phyloP scores from a whole-genome alignment of 2,888 invertebrate genomes.

The Drosophila colorata region DNA sequence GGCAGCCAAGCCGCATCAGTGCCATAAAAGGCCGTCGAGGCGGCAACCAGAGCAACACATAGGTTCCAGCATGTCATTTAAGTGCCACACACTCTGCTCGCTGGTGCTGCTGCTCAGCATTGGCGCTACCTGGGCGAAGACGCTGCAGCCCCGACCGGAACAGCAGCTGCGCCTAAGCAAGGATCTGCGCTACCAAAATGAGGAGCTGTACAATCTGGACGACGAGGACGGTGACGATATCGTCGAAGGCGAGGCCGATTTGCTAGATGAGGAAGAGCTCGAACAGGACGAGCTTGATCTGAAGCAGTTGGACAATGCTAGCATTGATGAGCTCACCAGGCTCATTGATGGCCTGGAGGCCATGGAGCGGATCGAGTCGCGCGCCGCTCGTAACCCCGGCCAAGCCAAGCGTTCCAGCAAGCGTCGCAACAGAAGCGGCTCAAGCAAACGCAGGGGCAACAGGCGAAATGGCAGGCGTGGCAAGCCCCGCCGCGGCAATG shows the following conservation, averaged over 20 bases:
- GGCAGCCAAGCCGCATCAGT: slow-evolving; percentile 1
- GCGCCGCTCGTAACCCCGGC: slow-evolving; percentile 8
- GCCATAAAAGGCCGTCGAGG: slow-evolving; percentile 51
- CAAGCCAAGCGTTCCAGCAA: not conserved
- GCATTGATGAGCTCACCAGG: slow-evolving; percentile 13
- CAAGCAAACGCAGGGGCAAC: slow-evolving; percentile 14
- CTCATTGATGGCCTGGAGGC: slow-evolving; percentile 18
- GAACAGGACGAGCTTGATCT: slow-evolving; percentile 2
- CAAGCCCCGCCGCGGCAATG: not conserved
- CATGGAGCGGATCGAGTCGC: not conserved
- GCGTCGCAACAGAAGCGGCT: slow-evolving; percentile 6
- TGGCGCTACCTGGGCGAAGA: slow-evolving; percentile 31
- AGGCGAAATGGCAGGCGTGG: slow-evolving; percentile 10
- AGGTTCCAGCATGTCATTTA: slow-evolving; percentile 53
- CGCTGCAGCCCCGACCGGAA: slow-evolving; percentile 34
- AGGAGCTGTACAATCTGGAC: slow-evolving; percentile 15
- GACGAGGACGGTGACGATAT: slow-evolving; percentile 55
- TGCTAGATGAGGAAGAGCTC: slow-evolving; percentile 1
- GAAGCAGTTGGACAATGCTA: slow-evolving; percentile 2
- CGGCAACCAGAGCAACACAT: slow-evolving; percentile 46
- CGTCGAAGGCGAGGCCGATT: slow-evolving; percentile 24
- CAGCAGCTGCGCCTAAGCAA: slow-evolving; percentile 26
- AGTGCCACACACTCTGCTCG: slow-evolving; percentile 50
- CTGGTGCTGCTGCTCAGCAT: slow-evolving; percentile 53
- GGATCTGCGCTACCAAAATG: slow-evolving; percentile 27